A percentile compares a stretch with the other conserved stretches of the same genome.
These are phyloP conservation scores for Chironomus tentans DNA, from an alignment of 2,888 invertebrate species.

Conservation along the genomic window DNA sequence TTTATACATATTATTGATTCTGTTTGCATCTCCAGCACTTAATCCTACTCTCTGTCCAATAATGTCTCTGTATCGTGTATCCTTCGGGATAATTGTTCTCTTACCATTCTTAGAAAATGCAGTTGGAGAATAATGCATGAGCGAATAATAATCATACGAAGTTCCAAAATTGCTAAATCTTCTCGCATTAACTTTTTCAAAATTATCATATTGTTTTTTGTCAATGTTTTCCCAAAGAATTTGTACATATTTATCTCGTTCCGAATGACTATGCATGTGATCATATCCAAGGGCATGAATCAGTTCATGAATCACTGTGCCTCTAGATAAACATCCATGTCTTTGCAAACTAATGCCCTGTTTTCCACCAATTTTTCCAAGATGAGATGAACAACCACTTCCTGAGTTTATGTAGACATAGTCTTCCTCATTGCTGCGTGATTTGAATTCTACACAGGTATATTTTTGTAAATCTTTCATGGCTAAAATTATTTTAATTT, in stretches of 20 bases:
- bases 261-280: conserved; percentile 11
- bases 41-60: neutral
- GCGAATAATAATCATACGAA: neutral
- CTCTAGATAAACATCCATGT: neutral
- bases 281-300: conserved; percentile 9
- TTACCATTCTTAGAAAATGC: conserved; percentile 1
- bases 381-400: neutral
- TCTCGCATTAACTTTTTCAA: neutral
- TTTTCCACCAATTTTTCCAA: conserved; percentile 6
- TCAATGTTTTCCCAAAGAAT: neutral
- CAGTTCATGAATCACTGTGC: neutral
- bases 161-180: conserved; percentile 15
- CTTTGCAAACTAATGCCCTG: neutral
- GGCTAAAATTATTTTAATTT: neutral
- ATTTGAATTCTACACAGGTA: neutral
- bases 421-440: neutral
- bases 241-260: neutral
- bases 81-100: neutral
- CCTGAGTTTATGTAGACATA: neutral
- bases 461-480: neutral
- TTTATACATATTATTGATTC: conserved; percentile 17
- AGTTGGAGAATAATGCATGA: neutral
- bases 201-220: neutral
- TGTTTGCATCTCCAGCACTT: neutral
- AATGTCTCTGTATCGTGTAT: no score